A percentile compares a stretch with the other conserved stretches of the same genome.
These are phyloP conservation scores for Eriocheir sinensis DNA, from an alignment of 1,140 invertebrate genomes.

Conservation along the genomic window DNA sequence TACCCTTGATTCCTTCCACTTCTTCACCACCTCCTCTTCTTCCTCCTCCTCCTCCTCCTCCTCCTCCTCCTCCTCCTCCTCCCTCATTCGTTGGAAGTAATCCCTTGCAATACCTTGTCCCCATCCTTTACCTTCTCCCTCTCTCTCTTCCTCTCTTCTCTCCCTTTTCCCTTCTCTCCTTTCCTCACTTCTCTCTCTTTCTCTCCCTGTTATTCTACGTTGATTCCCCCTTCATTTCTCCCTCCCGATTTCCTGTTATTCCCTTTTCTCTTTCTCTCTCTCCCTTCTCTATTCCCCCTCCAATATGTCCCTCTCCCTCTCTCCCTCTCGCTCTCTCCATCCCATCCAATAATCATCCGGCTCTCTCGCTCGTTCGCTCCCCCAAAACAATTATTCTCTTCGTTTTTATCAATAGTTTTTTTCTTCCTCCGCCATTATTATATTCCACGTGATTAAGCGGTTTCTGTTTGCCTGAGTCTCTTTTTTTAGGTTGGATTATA, in stretches of 20 bases:
- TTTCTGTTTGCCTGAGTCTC: no score
- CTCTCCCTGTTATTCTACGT: background rate
- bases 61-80: background rate
- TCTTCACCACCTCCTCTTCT: background rate
- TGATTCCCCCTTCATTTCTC: background rate
- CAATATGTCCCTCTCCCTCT: background rate
- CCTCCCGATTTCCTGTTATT: background rate
- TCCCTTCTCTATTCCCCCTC: background rate
- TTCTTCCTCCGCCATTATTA: no score
- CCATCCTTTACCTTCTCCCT: background rate
- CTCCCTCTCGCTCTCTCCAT: background rate
- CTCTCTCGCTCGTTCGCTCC: no score
- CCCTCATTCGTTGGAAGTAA: background rate
- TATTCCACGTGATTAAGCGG: no score
- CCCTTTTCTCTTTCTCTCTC: background rate
- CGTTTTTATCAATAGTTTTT: no score
- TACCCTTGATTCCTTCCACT: no score
- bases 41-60: conserved; percentile 16
- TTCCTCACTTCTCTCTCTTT: background rate
- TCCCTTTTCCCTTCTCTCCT: conserved; percentile 32
- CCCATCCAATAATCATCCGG: no score
- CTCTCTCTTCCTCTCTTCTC: conserved; percentile 15
- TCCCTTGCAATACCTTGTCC: background rate
- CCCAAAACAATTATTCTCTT: no score
- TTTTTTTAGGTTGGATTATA: no score